Evolutionary conservation across 2,797 vertebrate species (phyloP), one percentile per base, ranked within the genome.

Genomic region (Diplodus sargus): DNA sequence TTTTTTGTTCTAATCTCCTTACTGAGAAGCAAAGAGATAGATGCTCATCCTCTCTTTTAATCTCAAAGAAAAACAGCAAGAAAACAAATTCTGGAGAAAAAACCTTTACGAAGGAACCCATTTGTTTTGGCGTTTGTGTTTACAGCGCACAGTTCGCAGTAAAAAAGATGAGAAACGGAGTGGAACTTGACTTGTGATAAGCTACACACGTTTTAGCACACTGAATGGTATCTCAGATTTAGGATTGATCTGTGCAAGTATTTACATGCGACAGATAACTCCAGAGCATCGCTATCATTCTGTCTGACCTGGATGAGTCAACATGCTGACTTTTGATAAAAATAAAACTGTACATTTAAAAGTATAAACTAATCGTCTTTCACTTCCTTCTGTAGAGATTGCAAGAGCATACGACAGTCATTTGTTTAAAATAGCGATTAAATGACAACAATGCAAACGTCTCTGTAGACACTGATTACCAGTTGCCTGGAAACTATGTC

Each of bases 401-500:
- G 69, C 7, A 60, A 39, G 11, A 54, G 48, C 5, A 51, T 18
- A 16, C 17, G 68, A n/a, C 2, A 34, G 18, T 51, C 12, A 63
- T 53, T 28, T 63, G 23, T 70, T 75, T 58, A 63, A 80, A 57
- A 60, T 9, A 72, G 22, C 28, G 12, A 48, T 74, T 23, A 28
- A 56, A 70, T 59, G 49, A 28, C 12, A 39, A 68, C 53, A 63
- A 69, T 48, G 25, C n/a, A 45, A 88, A 81, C 25, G n/a, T 84
- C 49, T 64, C 28, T 45, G 53, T 23, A 43, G 22, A 76, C 59
- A 45, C 59, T 52, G 48, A 54, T 68, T 7, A 49, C 43, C 47
- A 43, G 85, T 81, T 87, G 83, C 84, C 73, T 77, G 51, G 78
- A 70, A 85, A 86, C 66, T 53, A 57, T 70, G 79, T 76, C 79